A percentile compares a stretch with the other conserved stretches of the same genome.
Conservation (phyloP, 2,888 invertebrate genomes). For the Caenorhabditis sp. region DNA sequence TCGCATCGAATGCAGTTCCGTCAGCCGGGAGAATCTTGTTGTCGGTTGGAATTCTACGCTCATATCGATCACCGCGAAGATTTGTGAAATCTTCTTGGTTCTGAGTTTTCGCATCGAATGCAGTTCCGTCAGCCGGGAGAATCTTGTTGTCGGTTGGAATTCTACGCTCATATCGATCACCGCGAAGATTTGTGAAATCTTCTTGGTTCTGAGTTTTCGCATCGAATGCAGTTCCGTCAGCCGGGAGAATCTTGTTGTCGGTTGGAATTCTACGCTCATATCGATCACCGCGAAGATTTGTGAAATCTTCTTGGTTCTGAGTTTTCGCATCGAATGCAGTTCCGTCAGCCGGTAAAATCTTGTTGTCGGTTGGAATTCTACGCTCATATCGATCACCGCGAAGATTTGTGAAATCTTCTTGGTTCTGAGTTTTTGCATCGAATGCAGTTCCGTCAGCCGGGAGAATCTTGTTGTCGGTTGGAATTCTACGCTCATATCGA, state of each 20-base stretch:
- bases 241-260: slow-evolving; percentile 9
- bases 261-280: slow-evolving; percentile 13
- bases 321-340: slow-evolving; percentile 2
- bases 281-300: slow-evolving; percentile 13
- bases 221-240: slow-evolving; percentile 32
- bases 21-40: slow-evolving; percentile 6
- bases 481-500: not conserved
- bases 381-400: slow-evolving; percentile 15
- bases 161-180: slow-evolving; percentile 7
- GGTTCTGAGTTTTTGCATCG: slow-evolving; percentile 20
- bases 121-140: not conserved
- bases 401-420: slow-evolving; percentile 6
- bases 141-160: slow-evolving; percentile 8
- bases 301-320: slow-evolving; percentile 9
- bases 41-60: slow-evolving; percentile 2
- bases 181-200: slow-evolving; percentile 22
- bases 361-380: slow-evolving; percentile 8
- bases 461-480: not conserved
- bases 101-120: slow-evolving; percentile 7
- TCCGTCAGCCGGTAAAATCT: slow-evolving; percentile 5
- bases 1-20: slow-evolving; percentile 5
- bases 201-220: slow-evolving; percentile 23
- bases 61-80: slow-evolving; percentile 12
- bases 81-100: slow-evolving; percentile 7
- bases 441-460: slow-evolving; percentile 12